Evolutionary conservation across 2,113 vertebrate species (phyloP).

Genomic region (Pseudorasbora parva): DNA sequence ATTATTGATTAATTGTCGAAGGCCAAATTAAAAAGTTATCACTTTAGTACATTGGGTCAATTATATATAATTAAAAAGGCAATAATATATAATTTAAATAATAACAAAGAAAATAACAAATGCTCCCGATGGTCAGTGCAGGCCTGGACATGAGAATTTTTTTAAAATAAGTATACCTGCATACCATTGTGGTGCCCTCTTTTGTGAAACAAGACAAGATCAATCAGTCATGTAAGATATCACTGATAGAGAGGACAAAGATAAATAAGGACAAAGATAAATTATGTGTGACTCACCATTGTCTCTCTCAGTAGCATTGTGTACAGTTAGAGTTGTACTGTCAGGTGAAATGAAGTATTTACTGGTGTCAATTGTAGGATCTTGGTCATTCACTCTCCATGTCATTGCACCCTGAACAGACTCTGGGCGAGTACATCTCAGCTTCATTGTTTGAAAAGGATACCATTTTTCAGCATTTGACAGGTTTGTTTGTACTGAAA

Average conservation of each 20-base stretch:
- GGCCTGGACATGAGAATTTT: too few species aligned
- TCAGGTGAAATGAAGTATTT: neutral
- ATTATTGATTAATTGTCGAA: too few species aligned
- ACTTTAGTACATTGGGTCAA: too few species aligned
- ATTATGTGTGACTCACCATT: conserved; percentile 60
- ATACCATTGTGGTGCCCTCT: too few species aligned
- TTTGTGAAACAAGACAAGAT: neutral
- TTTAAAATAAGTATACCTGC: too few species aligned
- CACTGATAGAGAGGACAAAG: neutral
- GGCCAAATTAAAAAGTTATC: too few species aligned
- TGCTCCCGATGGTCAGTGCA: too few species aligned
- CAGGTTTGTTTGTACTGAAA: neutral
- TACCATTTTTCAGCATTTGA: neutral
- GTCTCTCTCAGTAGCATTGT: conserved; percentile 43
- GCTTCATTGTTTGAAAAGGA: conserved; percentile 23
- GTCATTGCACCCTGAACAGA: neutral
- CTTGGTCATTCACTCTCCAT: conserved; percentile 57
- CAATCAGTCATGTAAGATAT: neutral
- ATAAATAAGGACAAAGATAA: neutral
- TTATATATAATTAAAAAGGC: too few species aligned
- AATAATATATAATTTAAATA: too few species aligned
- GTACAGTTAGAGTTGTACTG: conserved; percentile 36
- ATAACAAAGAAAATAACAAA: too few species aligned
- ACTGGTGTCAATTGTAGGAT: neutral
- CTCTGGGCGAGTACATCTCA: neutral